A percentile compares a stretch with the other conserved stretches of the same genome.
phyloP scores from a whole-genome alignment of 2,113 vertebrate species.

The Cyrtonyx montezumae region DNA sequence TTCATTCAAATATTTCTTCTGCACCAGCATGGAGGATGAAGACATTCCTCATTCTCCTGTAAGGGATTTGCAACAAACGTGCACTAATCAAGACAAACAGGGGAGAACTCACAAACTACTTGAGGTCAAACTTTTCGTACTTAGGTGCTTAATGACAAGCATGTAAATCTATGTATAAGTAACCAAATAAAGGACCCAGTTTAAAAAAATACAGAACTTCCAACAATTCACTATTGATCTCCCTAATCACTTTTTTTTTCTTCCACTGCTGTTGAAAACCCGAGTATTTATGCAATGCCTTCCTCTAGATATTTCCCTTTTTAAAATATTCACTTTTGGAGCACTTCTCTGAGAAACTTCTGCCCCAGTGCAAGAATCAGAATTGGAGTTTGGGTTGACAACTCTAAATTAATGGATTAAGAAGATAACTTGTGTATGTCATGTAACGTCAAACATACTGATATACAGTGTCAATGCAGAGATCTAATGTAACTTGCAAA shows the following conservation, averaged over 20 bases:
- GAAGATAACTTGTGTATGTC: background rate
- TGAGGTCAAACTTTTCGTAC: background rate
- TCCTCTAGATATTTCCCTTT: background rate
- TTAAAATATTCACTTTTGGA: background rate
- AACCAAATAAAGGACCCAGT: constrained; percentile 40
- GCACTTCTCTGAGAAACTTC: background rate
- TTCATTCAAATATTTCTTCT: constrained; percentile 68
- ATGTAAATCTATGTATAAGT: constrained; percentile 45
- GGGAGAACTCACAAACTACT: constrained; percentile 8
- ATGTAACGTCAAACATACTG: background rate
- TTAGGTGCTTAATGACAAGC: constrained; percentile 38
- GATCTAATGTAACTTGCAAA: background rate
- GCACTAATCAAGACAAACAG: constrained; percentile 42
- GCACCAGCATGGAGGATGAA: background rate
- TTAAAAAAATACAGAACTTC: constrained; percentile 7
- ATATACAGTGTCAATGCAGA: background rate
- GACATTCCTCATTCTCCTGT: constrained; percentile 20
- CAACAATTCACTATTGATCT: constrained; percentile 39
- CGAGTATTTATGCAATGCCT: background rate
- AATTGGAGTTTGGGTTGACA: background rate
- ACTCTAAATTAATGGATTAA: background rate
- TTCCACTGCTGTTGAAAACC: constrained; percentile 18
- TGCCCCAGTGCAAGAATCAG: background rate
- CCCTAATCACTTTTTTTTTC: constrained; percentile 13
- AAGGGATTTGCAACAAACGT: constrained; percentile 18